Conservation (phyloP, 2,888 invertebrate species). For the Tortrix viridana region DNA sequence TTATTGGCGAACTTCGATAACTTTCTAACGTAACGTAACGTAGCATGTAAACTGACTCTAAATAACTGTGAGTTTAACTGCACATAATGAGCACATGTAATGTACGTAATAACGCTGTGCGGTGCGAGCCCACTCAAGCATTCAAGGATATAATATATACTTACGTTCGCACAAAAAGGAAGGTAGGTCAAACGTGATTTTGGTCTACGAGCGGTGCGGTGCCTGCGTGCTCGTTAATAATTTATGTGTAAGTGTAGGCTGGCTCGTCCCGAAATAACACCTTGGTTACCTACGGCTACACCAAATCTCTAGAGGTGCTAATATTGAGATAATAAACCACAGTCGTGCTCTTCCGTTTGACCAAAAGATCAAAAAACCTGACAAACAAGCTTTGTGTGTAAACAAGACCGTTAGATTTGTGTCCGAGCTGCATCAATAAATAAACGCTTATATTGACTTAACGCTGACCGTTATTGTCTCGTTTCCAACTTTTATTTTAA, state of each 20-base stretch:
- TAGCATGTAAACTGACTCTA: conserved; percentile 32
- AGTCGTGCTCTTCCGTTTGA: conserved; percentile 51
- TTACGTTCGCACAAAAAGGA: conserved; percentile 37
- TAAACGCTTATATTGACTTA: not conserved
- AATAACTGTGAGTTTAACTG: conserved; percentile 35
- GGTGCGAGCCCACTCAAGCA: conserved; percentile 30
- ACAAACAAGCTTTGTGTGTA: conserved; percentile 4
- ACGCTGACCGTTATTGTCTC: conserved; percentile 5
- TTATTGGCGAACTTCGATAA: conserved; percentile 37
- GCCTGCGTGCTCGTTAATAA: conserved; percentile 40
- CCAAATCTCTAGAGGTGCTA: conserved; percentile 49
- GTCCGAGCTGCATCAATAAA: conserved; percentile 12
- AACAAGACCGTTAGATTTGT: conserved; percentile 13
- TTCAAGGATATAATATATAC: conserved; percentile 34
- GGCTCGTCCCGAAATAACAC: conserved; percentile 47
- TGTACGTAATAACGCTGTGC: conserved; percentile 22
- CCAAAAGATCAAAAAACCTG: conserved; percentile 48
- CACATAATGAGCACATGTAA: conserved; percentile 33
- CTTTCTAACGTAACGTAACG: conserved; percentile 34
- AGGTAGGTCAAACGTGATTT: conserved; percentile 47
- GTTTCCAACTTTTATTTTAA: conserved; percentile 36
- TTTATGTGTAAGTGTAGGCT: conserved; percentile 42
- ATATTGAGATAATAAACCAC: conserved; percentile 55
- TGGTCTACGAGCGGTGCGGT: conserved; percentile 39
- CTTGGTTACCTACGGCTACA: conserved; percentile 46